These are phyloP conservation scores for Pedetes capensis DNA, from an alignment of 2,113 vertebrate species.

Conservation along the genomic window DNA sequence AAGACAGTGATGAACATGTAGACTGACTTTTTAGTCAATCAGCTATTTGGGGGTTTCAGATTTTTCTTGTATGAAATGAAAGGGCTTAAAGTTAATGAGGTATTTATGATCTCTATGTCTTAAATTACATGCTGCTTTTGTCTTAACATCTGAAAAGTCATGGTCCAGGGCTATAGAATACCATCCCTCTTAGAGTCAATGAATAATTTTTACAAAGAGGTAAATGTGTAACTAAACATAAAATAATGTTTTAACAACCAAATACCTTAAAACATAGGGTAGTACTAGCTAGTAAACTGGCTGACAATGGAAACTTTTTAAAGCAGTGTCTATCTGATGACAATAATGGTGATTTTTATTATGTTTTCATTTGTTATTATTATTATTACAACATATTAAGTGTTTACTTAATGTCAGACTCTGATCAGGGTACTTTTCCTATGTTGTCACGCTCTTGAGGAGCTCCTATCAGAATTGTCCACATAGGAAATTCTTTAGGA, in stretches of 20 bases:
- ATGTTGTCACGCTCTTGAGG: background rate
- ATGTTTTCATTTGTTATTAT: background rate
- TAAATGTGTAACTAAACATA: background rate
- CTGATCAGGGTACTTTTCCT: no score
- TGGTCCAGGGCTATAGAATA: background rate
- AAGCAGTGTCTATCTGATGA: background rate
- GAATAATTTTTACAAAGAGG: background rate
- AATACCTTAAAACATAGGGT: background rate
- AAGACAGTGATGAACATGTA: background rate
- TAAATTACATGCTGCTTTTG: background rate
- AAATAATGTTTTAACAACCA: background rate
- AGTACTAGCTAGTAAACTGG: background rate
- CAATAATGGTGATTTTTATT: background rate
- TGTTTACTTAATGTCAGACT: background rate
- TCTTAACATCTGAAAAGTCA: background rate
- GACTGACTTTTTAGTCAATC: background rate
- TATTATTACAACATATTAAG: background rate
- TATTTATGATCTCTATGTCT: background rate
- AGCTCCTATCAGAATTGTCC: background rate
- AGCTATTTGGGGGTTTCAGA: background rate
- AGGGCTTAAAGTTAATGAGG: background rate
- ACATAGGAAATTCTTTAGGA: background rate
- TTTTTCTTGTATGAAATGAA: conserved; percentile 9
- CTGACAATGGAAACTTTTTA: background rate
- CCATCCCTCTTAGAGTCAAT: background rate